Percentiles rank a stretch among this genome's conserved stretches.
Evolutionary conservation across 1,140 invertebrate species (phyloP).

Genomic region (Drosophila saltans): DNA sequence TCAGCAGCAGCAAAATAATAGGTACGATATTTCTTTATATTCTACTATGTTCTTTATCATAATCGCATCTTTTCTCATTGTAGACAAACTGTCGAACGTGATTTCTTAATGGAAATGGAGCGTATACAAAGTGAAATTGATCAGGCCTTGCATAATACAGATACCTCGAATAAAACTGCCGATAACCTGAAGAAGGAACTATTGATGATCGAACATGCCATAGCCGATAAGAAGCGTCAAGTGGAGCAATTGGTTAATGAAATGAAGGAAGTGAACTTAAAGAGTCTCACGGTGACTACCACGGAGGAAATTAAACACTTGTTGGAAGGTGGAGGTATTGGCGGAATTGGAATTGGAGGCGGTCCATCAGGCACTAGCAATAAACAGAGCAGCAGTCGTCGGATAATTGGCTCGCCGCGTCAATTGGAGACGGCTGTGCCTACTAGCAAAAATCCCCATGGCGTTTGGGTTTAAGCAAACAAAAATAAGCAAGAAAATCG

Average conservation of each 20-base stretch:
- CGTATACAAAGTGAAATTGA: constrained; percentile 92
- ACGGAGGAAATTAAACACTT: constrained; percentile 92
- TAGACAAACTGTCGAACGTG: constrained; percentile 88
- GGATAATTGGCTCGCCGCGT: constrained; percentile 95
- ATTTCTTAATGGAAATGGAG: constrained; percentile 91
- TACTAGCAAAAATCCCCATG: constrained; percentile 97
- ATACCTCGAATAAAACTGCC: constrained; percentile 90
- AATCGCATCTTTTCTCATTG: constrained; percentile 29
- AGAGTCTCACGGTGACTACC: constrained; percentile 92
- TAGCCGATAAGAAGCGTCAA: constrained; percentile 93
- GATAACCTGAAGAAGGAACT: constrained; percentile 92
- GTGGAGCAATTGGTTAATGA: constrained; percentile 93
- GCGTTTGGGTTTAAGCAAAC: constrained; percentile 93
- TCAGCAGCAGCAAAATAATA: constrained; percentile 76
- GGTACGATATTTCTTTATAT: constrained; percentile 30
- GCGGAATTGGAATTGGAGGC: not conserved
- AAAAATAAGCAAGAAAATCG: constrained; percentile 19
- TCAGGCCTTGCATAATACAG: constrained; percentile 91
- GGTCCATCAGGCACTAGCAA: constrained; percentile 82
- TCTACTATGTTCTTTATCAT: too few relatives aligned
- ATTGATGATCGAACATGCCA: constrained; percentile 89
- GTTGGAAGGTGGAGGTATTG: constrained; percentile 86
- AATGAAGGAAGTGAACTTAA: constrained; percentile 96
- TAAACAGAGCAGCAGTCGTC: constrained; percentile 92
- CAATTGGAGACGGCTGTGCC: constrained; percentile 96